Conservation (phyloP, 2,888 invertebrate genomes). For the Tanytarsus gracilentus region DNA sequence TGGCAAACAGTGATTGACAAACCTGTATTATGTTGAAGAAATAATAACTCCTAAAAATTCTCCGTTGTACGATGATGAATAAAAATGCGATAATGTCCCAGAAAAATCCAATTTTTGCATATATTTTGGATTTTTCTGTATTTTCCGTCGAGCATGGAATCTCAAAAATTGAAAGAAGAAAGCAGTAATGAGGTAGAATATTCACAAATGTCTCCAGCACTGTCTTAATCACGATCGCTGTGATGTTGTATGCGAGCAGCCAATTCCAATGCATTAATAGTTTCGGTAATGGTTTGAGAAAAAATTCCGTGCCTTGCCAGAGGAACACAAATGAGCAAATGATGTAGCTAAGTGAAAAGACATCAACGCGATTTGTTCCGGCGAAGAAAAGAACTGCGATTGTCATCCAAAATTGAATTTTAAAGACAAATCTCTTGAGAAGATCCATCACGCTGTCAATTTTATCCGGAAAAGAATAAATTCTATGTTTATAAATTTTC, state of each 20-base stretch:
- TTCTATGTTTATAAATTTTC: not conserved
- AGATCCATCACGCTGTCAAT: slow-evolving; percentile 50
- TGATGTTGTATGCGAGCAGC: slow-evolving; percentile 54
- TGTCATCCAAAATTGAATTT: slow-evolving; percentile 62
- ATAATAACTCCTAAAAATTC: slow-evolving; percentile 60
- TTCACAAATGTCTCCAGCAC: not conserved
- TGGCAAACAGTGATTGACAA: too few relatives aligned
- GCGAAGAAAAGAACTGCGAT: slow-evolving; percentile 59
- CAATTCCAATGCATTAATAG: slow-evolving; percentile 51
- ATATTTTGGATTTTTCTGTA: too few relatives aligned
- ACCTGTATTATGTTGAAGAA: slow-evolving; percentile 64
- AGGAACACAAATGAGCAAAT: slow-evolving; percentile 61
- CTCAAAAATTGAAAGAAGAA: not conserved
- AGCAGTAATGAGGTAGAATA: not conserved
- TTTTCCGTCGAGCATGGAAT: not conserved
- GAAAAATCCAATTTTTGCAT: too few relatives aligned
- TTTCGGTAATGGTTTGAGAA: slow-evolving; percentile 51
- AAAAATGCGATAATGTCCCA: slow-evolving; percentile 51
- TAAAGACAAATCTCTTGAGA: slow-evolving; percentile 53
- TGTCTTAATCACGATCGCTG: slow-evolving; percentile 46
- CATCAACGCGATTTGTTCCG: slow-evolving; percentile 56
- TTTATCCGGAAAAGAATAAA: not conserved
- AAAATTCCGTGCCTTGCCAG: slow-evolving; percentile 67
- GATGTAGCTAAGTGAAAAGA: slow-evolving; percentile 62
- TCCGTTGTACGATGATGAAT: slow-evolving; percentile 56